Base-by-base conservation (phyloP, 1,140 invertebrate species). In the Hypsibius dujardini region DNA sequence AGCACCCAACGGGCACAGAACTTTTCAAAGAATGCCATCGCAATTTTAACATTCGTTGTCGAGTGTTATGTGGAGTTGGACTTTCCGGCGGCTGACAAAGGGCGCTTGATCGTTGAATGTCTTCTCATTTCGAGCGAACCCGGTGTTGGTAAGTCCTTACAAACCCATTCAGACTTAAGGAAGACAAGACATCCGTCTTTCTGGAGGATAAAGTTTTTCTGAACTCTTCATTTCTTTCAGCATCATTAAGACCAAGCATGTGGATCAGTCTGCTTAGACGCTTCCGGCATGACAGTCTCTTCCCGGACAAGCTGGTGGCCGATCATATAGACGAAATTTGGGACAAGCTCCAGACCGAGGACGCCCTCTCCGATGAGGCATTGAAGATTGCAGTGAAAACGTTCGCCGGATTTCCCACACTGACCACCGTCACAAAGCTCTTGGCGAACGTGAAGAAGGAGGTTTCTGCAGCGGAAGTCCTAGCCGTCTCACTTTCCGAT, bases 401-500 rank as follows among this genome's bases (percentile, higher is more conserved):
- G 1, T 78, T 93, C 12, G 81, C 85, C 1, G 78, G 81, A 0
- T 77, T 87, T 15, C 84, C 85, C 77, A 83, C 87, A 0, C 83
- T 86, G 47, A 77, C 80, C n/a, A 81, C 89, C 67, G 78, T 89
- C 15, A 84, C 84, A 1, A 74, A 77, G 12, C 71, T 88, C 46
- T 76, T 90, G 1, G 77, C 79, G 1, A 80, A 81, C 47, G 80
- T 86, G 1, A 81, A 81, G 40, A 76, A 80, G 2, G 81, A 86
- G 73, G 79, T 94, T 1, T 80, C 82, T 59, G 84, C 89, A 76
- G 78, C 85, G 0, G 85, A 84, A 70, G 84, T 93, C 72, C 80
- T 86, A n/a, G 81, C 83, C 73, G 84, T 95, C 14, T 87, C 87
- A 0, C 84, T 88, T 74, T 87, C 90, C 73, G 91, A 97, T 76